A percentile compares a stretch with the other conserved stretches of the same genome.
These are phyloP conservation scores for Lacerta viridis DNA, from an alignment of 2,797 vertebrate species.

Conservation along the genomic window DNA sequence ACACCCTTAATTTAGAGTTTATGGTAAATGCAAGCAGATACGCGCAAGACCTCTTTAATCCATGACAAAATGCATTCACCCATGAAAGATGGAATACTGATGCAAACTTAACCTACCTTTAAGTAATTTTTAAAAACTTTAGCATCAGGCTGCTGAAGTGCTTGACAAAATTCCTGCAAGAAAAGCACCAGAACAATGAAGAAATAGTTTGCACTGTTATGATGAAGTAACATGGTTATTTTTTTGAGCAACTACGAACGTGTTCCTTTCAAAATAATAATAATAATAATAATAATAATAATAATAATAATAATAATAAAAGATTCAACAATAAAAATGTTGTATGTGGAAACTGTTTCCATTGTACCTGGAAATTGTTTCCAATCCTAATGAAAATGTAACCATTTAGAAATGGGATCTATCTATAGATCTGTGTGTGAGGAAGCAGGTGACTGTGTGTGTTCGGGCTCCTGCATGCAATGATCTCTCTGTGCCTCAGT, in stretches of 20 bases:
- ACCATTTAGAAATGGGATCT: neutral
- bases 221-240: too few species aligned
- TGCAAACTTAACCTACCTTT: conserved; percentile 85
- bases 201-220: neutral
- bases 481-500: neutral
- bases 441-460: neutral
- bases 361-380: neutral
- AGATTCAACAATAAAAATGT: too few species aligned
- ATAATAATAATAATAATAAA: neutral
- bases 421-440: neutral
- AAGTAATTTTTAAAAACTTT: conserved; percentile 99
- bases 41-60: conserved; percentile 6
- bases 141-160: conserved; percentile 94
- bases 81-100: neutral
- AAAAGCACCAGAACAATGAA: conserved; percentile 7
- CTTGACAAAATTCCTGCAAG: conserved; percentile 93
- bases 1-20: neutral
- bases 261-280: neutral
- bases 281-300: neutral
- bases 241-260: neutral
- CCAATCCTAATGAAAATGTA: neutral
- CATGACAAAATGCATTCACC: conserved; percentile 13
- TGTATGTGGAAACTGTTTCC: too few species aligned
- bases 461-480: neutral
- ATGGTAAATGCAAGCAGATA: conserved; percentile 26